Evolutionary conservation across 1,140 invertebrate genomes (phyloP).

Genomic region (Aphidius gifuensis): DNA sequence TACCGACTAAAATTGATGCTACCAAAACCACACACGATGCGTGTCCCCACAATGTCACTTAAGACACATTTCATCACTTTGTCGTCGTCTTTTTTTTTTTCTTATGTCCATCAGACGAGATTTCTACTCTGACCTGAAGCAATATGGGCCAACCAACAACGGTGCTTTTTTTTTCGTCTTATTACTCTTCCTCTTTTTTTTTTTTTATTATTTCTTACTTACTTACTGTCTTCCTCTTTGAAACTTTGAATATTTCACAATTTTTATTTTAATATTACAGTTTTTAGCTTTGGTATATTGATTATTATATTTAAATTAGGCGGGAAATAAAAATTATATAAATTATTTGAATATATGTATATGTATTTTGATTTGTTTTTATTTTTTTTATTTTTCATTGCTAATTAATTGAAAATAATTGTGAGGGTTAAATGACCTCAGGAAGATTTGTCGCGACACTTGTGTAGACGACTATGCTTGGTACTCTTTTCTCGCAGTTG

Average conservation of each 20-base stretch:
- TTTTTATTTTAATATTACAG: neutral
- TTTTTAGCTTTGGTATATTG: neutral
- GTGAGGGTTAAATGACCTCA: constrained; percentile 4
- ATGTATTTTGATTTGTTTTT: neutral
- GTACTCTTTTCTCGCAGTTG: too few relatives aligned
- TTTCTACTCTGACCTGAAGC: constrained; percentile 20
- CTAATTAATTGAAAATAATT: neutral
- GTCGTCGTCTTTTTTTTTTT: too few relatives aligned
- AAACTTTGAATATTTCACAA: neutral
- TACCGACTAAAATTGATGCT: too few relatives aligned
- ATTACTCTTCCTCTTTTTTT: constrained; percentile 14
- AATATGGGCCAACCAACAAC: constrained; percentile 19
- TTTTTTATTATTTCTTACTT: neutral
- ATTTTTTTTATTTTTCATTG: constrained; percentile 1
- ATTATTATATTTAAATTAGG: neutral
- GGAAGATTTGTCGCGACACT: constrained; percentile 24
- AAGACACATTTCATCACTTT: constrained; percentile 3
- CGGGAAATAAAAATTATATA: too few relatives aligned
- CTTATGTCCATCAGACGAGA: constrained; percentile 4
- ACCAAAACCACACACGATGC: constrained; percentile 1
- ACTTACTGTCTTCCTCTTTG: neutral
- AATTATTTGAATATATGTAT: neutral
- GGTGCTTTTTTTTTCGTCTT: constrained; percentile 23
- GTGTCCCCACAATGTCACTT: constrained; percentile 2
- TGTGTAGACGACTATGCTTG: constrained; percentile 3